Conservation (phyloP, 2,888 invertebrate genomes). For the Taenaris catops region DNA sequence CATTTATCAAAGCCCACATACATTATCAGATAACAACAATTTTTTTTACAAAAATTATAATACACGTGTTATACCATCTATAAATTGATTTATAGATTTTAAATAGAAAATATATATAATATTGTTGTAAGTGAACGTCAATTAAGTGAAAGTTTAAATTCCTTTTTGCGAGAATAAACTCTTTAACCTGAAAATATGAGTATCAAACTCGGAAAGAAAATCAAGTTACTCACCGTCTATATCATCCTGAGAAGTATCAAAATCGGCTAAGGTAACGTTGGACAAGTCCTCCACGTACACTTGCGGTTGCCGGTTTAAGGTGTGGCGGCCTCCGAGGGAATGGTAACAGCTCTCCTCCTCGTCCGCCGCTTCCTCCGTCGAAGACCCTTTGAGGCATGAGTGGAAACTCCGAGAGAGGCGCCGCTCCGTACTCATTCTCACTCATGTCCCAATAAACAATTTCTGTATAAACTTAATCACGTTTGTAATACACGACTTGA, state of each 20-base stretch:
- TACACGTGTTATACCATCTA: no score
- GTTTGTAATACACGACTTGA: constrained; percentile 19
- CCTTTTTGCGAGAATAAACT: no score
- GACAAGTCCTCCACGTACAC: constrained; percentile 71
- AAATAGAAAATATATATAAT: no score
- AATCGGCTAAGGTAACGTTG: constrained; percentile 63
- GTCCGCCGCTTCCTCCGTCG: constrained; percentile 72
- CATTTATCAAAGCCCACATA: no score
- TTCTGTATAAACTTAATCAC: constrained; percentile 31
- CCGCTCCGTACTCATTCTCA: constrained; percentile 76
- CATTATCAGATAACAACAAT: no score
- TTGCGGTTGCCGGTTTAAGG: constrained; percentile 58
- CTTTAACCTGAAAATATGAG: no score
- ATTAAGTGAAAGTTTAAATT: no score
- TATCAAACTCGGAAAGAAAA: no score
- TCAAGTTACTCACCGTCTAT: constrained; percentile 57
- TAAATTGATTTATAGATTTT: no score
- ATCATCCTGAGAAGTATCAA: constrained; percentile 63
- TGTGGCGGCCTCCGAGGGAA: constrained; percentile 66
- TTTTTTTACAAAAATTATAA: no score
- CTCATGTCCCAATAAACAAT: constrained; percentile 55
- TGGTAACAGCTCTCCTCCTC: constrained; percentile 72
- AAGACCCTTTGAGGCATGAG: constrained; percentile 83
- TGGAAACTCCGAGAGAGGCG: constrained; percentile 84
- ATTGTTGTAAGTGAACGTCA: no score